A percentile compares a stretch with the other conserved stretches of the same genome.
Conservation (phyloP, 2,113 vertebrate species). For the Sminthopsis crassicaudata region DNA sequence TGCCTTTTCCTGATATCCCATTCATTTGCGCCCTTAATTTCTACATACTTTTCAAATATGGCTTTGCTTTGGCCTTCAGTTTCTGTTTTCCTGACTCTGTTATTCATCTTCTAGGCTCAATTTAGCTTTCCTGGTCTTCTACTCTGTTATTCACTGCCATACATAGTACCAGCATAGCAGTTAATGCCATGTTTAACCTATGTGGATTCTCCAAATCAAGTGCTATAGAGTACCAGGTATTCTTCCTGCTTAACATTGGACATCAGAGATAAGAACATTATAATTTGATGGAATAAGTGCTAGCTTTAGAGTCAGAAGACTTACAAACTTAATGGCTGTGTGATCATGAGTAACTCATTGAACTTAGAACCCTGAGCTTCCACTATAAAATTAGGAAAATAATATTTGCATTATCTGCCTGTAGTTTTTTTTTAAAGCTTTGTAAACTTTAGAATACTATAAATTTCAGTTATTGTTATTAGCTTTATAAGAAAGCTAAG, state of each 20-base stretch:
- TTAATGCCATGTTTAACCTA: neutral
- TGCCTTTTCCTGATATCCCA: neutral
- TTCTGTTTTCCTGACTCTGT: neutral
- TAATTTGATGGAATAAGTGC: neutral
- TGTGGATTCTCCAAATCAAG: neutral
- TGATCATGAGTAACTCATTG: neutral
- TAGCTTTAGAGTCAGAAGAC: neutral
- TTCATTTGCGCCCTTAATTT: neutral
- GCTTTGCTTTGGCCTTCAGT: neutral
- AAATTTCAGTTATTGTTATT: neutral
- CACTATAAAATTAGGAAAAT: neutral
- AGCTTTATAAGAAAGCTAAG: neutral
- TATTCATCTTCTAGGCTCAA: neutral
- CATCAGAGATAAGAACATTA: neutral
- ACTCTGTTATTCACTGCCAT: neutral
- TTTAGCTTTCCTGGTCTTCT: neutral
- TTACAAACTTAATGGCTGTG: neutral
- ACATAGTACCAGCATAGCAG: neutral
- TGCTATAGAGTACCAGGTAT: neutral
- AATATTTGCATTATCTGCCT: constrained; percentile 17
- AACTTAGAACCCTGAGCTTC: neutral
- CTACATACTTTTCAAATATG: neutral
- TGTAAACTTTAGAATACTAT: neutral
- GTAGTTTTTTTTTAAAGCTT: neutral
- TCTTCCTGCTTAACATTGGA: neutral